Conservation (phyloP, 2,888 invertebrate genomes). For the Hydropsyche betteni region DNA sequence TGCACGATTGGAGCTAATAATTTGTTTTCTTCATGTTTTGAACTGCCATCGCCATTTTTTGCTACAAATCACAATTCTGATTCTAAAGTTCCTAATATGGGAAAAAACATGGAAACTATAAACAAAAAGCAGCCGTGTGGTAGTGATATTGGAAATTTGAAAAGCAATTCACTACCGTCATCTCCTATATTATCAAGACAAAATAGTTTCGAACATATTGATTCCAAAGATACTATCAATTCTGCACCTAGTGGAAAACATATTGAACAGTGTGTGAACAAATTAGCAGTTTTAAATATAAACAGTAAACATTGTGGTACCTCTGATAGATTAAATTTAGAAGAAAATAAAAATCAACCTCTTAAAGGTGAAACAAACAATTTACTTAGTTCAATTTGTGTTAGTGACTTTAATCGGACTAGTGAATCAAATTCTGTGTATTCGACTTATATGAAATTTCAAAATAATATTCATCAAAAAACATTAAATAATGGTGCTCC, state of each 20-base stretch:
- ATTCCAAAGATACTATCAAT: slow-evolving; percentile 35
- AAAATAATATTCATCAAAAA: slow-evolving; percentile 25
- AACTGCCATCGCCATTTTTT: slow-evolving; percentile 76
- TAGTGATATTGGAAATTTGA: slow-evolving; percentile 53
- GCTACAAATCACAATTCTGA: slow-evolving; percentile 38
- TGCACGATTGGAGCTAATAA: slow-evolving; percentile 63
- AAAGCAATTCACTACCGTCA: slow-evolving; percentile 58
- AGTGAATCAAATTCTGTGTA: slow-evolving; percentile 1
- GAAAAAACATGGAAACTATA: slow-evolving; percentile 53
- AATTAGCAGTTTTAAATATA: slow-evolving; percentile 46
- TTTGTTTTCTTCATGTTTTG: slow-evolving; percentile 80
- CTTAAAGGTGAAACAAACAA: slow-evolving; percentile 19
- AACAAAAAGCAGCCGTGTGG: slow-evolving; percentile 65
- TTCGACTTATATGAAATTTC: neutral
- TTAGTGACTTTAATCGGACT: slow-evolving; percentile 27
- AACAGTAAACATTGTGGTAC: slow-evolving; percentile 27
- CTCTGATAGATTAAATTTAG: slow-evolving; percentile 31
- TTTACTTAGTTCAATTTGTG: slow-evolving; percentile 12
- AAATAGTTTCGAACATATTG: slow-evolving; percentile 44
- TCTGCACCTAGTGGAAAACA: slow-evolving; percentile 3
- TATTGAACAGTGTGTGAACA: slow-evolving; percentile 46
- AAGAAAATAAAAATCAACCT: neutral
- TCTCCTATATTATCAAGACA: slow-evolving; percentile 57
- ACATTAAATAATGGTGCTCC: slow-evolving; percentile 35
- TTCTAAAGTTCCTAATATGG: slow-evolving; percentile 50